Conservation (phyloP, 2,888 invertebrate species). For the Dugesia japonica region DNA sequence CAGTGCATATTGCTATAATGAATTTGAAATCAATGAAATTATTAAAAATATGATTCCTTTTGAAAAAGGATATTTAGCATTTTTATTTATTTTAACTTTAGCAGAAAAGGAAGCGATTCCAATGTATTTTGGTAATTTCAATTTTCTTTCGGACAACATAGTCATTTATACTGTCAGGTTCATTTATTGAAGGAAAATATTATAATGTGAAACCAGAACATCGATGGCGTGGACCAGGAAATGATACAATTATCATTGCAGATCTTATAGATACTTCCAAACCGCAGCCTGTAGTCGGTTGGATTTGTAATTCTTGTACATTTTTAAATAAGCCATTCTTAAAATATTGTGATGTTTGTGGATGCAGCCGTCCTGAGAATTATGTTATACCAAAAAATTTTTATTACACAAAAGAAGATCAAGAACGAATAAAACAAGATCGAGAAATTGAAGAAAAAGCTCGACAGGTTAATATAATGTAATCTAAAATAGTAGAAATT, state of each 20-base stretch:
- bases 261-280: neutral
- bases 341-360: neutral
- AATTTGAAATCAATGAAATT: neutral
- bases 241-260: neutral
- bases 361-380: neutral
- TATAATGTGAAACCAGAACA: neutral
- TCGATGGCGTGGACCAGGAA: neutral
- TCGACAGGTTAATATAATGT: neutral
- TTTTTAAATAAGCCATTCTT: conserved; percentile 9
- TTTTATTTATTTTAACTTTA: neutral
- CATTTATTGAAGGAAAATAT: neutral
- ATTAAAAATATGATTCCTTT: neutral
- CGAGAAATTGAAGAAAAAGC: neutral
- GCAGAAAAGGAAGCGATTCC: neutral
- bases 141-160: neutral
- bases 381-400: neutral
- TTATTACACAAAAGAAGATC: neutral
- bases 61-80: neutral
- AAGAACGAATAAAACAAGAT: neutral
- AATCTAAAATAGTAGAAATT: too few relatives aligned
- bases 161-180: neutral
- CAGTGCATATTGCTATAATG: neutral
- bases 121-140: neutral
- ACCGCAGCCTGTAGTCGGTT: neutral
- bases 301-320: neutral